Percentiles rank a stretch among this genome's conserved stretches.
These are phyloP conservation scores for Polymixis flavicincta DNA, from an alignment of 2,888 invertebrate genomes.

Conservation along the genomic window DNA sequence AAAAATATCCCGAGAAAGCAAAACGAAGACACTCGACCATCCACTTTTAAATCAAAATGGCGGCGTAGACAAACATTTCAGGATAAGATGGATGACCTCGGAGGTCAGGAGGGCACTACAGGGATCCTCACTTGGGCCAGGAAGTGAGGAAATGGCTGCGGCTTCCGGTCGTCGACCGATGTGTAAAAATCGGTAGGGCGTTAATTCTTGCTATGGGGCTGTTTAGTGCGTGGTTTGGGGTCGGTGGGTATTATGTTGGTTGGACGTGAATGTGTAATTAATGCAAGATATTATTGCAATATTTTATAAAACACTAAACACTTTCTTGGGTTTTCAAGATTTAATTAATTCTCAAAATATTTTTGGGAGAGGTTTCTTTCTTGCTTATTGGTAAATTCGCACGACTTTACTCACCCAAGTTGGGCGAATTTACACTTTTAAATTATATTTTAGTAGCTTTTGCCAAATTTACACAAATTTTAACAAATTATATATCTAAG, in stretches of 20 bases:
- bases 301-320: not conserved
- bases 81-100: slow-evolving; percentile 75
- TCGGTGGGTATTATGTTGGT: not conserved
- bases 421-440: too few relatives aligned
- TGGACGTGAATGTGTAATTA: not conserved
- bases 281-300: slow-evolving; percentile 2
- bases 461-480: too few relatives aligned
- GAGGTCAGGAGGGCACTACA: slow-evolving; percentile 72
- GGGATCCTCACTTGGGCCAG: slow-evolving; percentile 75
- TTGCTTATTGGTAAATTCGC: too few relatives aligned
- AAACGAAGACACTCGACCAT: slow-evolving; percentile 31
- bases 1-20: slow-evolving; percentile 24
- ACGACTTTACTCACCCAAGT: too few relatives aligned
- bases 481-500: too few relatives aligned
- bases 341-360: not conserved
- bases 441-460: too few relatives aligned
- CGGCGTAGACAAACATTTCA: slow-evolving; percentile 67
- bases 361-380: too few relatives aligned
- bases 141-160: slow-evolving; percentile 79
- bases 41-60: slow-evolving; percentile 71
- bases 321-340: not conserved
- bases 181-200: slow-evolving; percentile 68
- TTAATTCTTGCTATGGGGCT: slow-evolving; percentile 66
- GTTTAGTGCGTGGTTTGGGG: slow-evolving; percentile 38
- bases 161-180: slow-evolving; percentile 70